Base-by-base conservation (phyloP, 2,888 invertebrate species). In the Dryadula phaetusa region DNA sequence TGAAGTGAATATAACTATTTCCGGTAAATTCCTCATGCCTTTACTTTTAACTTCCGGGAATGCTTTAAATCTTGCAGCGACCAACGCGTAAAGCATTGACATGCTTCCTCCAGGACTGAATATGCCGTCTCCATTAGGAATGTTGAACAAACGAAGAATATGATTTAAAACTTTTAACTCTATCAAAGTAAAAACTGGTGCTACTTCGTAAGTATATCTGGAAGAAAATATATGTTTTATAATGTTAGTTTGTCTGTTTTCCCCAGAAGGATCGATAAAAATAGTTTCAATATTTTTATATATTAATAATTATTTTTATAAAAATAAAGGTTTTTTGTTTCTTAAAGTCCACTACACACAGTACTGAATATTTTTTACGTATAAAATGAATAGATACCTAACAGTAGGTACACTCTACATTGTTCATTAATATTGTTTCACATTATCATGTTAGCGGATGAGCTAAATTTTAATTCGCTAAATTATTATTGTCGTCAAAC, bases 131-230 rank as follows among this genome's bases (percentile, higher is more conserved):
- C 95, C 96, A 22, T 94, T 84, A 5, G 93, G 89, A 65, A 95
- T 95, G 0, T 95, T 95, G 69, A 95, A 93, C 34, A 96, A 76
- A 14, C 90, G 82, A 40, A 95, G 89, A 2, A 95, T 86, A 69
- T 94, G 94, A 7, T 88, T 83, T 52, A 96, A 83, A 1, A 97
- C 87, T 77, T 95, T 94, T 53, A 94, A 88, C 82, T 97, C 97
- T 67, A 96, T 94, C 1, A 97, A 86, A 0, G 96, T 96, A 79
- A 97, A 96, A 0, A 95, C 96, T 22, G 97, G 97, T 0, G 95
- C 96, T 14, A 97, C 96, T 87, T 97, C 97, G 77, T 93, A 97
- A 0, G 97, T 97, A 78, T 96, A 96, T 69, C 96, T 96, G 81
- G 14, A 86, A 82, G 63, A 22, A 20, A n/a, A 62, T 12, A 62